phyloP scores from a whole-genome alignment of 2,113 vertebrate species.

The Calonectris borealis region DNA sequence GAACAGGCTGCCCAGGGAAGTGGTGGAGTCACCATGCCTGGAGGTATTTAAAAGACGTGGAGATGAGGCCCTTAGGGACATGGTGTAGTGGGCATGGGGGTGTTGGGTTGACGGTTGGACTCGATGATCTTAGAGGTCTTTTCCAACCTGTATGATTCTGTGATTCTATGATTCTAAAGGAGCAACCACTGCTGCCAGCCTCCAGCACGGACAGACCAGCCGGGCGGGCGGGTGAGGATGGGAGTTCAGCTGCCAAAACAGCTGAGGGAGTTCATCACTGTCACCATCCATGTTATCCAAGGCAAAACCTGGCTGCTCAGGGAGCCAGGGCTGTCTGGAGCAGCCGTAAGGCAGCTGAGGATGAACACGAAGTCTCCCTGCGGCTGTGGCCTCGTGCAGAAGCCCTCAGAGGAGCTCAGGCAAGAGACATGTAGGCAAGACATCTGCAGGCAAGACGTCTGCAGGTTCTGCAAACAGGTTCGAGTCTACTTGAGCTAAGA shows the following conservation, averaged over 20 bases:
- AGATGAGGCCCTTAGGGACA: no score
- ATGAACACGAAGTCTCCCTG: background rate
- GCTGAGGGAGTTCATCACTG: background rate
- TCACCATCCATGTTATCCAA: background rate
- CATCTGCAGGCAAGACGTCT: background rate
- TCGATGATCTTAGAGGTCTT: no score
- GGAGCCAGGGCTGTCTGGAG: background rate
- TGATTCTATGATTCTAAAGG: background rate
- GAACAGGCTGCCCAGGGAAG: no score
- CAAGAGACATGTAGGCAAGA: no score
- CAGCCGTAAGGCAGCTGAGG: accelerated
- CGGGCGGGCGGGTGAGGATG: background rate
- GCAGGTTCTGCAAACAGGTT: background rate
- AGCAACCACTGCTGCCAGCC: background rate
- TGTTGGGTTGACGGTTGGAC: no score
- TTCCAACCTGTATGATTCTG: no score
- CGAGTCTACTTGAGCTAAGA: background rate
- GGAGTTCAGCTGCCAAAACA: background rate
- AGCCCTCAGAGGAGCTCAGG: background rate
- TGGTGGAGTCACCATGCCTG: no score
- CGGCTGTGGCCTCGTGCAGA: background rate
- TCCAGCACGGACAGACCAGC: background rate
- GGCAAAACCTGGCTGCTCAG: background rate
- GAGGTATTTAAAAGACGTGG: no score
- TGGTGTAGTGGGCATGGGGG: no score